Conservation (phyloP, 2,113 vertebrate genomes). For the Ciconia stormi region DNA sequence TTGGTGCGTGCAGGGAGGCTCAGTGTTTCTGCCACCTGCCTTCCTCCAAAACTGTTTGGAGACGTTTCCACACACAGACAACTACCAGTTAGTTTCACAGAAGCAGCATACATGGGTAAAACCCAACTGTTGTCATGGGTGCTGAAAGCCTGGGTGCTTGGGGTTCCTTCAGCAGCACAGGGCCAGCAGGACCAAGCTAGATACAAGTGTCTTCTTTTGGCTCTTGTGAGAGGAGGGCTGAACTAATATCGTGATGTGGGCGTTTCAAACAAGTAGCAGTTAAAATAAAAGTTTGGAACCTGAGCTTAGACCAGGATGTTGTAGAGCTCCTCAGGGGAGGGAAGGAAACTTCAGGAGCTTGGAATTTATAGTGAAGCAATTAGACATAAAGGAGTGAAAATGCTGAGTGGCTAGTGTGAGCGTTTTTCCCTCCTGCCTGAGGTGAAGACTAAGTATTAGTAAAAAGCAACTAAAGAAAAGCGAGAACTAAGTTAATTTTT, state of each 20-base stretch:
- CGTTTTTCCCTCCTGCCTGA: not conserved
- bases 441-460: not conserved
- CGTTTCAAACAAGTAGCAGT: not conserved
- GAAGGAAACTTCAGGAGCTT: not conserved
- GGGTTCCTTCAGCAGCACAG: not conserved
- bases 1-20: not conserved
- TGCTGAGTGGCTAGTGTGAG: not conserved
- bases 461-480: not conserved
- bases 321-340: not conserved
- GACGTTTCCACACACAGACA: not conserved
- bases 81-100: not conserved
- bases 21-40: not conserved
- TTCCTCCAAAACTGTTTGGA: not conserved
- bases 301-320: not conserved
- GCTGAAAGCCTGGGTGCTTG: not conserved
- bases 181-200: not conserved
- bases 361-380: not conserved
- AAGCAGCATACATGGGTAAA: not conserved
- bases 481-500: not conserved
- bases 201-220: not conserved
- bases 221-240: not conserved
- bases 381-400: not conserved
- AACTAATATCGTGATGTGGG: fast-evolving
- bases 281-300: not conserved
- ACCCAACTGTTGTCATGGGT: not conserved